A percentile compares a stretch with the other conserved stretches of the same genome.
These are phyloP conservation scores for Hystrix brachyura DNA, from an alignment of 2,113 vertebrate genomes.

Conservation along the genomic window DNA sequence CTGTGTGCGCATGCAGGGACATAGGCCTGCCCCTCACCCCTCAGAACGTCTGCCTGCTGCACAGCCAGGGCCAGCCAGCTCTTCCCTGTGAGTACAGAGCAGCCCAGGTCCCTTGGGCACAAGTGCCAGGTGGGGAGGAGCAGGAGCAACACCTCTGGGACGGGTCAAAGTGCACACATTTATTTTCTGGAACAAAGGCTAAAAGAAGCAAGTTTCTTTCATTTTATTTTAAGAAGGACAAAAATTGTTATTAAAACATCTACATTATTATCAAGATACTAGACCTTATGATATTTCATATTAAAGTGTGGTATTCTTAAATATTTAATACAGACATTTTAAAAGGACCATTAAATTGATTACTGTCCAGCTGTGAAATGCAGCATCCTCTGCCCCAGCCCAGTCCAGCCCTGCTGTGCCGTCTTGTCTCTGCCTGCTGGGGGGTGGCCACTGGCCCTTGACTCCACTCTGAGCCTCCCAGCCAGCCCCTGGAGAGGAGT, in stretches of 20 bases:
- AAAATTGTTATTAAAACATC: conserved; percentile 91
- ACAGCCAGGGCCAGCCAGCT: not conserved
- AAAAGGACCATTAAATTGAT: conserved; percentile 87
- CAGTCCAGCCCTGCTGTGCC: accelerated
- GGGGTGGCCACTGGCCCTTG: not conserved
- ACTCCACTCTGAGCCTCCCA: not conserved
- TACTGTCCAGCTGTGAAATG: conserved; percentile 87
- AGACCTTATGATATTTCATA: conserved; percentile 92
- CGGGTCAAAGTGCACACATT: conserved; percentile 88
- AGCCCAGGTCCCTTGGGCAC: not conserved
- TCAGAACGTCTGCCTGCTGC: not conserved
- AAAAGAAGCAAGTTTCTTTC: conserved; percentile 88
- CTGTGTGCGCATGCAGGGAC: not conserved
- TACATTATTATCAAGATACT: conserved; percentile 92
- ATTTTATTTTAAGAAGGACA: conserved; percentile 89
- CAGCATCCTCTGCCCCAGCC: conserved; percentile 78
- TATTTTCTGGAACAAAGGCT: conserved; percentile 91
- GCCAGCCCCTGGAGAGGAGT: not conserved
- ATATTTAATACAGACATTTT: conserved; percentile 90
- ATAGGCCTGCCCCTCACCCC: conserved; percentile 49
- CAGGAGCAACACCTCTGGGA: conserved; percentile 70
- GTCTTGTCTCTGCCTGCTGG: not conserved
- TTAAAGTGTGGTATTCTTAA: conserved; percentile 93
- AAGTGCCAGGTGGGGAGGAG: not conserved
- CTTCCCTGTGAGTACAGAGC: not conserved